Base-by-base conservation (phyloP, 2,888 invertebrate genomes). In the Drosophila acutilabella region DNA sequence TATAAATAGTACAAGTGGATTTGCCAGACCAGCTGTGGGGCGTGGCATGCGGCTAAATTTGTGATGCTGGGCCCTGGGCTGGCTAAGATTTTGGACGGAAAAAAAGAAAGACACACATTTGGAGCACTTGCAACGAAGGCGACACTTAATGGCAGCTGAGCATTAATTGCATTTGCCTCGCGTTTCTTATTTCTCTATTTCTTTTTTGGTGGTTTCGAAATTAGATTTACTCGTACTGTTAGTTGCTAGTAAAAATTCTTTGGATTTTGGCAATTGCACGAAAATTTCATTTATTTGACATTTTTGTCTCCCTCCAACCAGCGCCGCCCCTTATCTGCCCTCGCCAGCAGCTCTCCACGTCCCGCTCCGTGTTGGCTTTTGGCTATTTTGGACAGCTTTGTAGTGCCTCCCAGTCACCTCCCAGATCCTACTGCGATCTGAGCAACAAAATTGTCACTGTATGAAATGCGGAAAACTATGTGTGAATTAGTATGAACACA, bases 211-310 rank as follows among this genome's bases (percentile, higher is more conserved):
- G 65, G 51, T 70, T 88, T 88, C 77, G 67, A 76, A 74, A 74
- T 77, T 79, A 88, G 74, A 77, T 66, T 79, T 79, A 74, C 74
- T 56, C 54, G 44, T 30, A 30, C 8, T 30, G 30, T 16, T 56
- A 36, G 56, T 74, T 61, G 79, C 58, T 66, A 57, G 81, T 88
- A 78, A 64, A 75, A 88, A 86, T 83, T 83, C 80, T 84, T 88
- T 88, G 83, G 83, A 88, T 83, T 88, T 84, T 90, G 87, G 83
- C 87, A 88, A 90, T 80, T 89, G 89, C 89, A 87, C 75, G 80
- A 81, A 89, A 81, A 78, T 78, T 89, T 81, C 80, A 87, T 85
- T 89, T 83, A 88, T 80, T 80, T 76, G 71, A 80, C 70, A 73
- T 64, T 77, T 73, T 66, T 76, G 44, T 47, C 59, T 48, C 13